A percentile compares a stretch with the other conserved stretches of the same genome.
Conservation (phyloP, 1,140 invertebrate species). For the Penaeus chinensis region DNA sequence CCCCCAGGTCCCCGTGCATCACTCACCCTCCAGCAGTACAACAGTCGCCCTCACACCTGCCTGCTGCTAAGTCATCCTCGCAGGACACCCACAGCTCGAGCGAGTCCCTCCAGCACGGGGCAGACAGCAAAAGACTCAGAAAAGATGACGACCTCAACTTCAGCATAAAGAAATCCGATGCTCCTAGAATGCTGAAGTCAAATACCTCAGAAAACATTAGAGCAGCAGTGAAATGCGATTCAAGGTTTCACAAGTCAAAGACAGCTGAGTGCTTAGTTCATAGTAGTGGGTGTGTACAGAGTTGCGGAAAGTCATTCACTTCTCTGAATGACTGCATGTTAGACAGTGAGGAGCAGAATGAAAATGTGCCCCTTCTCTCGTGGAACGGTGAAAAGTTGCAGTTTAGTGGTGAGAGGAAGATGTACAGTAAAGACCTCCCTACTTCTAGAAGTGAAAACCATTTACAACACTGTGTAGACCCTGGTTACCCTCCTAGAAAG, state of each 20-base stretch:
- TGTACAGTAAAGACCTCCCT: slow-evolving; percentile 62
- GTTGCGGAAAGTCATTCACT: slow-evolving; percentile 49
- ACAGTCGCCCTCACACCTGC: slow-evolving; percentile 32
- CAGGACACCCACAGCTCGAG: slow-evolving; percentile 57
- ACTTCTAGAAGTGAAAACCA: slow-evolving; percentile 63
- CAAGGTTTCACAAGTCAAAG: slow-evolving; percentile 62
- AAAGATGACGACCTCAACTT: slow-evolving; percentile 54
- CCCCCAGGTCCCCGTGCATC: slow-evolving; percentile 53
- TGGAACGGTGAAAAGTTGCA: slow-evolving; percentile 53
- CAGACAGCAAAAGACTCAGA: slow-evolving; percentile 62
- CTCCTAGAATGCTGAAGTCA: slow-evolving; percentile 61
- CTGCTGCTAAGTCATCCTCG: slow-evolving; percentile 35
- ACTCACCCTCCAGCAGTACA: slow-evolving; percentile 42
- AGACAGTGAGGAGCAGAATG: slow-evolving; percentile 54
- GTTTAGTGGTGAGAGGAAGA: slow-evolving; percentile 52
- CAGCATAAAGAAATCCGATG: slow-evolving; percentile 52
- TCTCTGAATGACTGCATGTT: slow-evolving; percentile 48
- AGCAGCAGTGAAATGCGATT: slow-evolving; percentile 53
- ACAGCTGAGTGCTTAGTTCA: slow-evolving; percentile 60
- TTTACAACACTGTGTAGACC: slow-evolving; percentile 58
- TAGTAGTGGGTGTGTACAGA: slow-evolving; percentile 50
- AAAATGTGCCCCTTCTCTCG: slow-evolving; percentile 52
- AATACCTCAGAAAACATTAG: slow-evolving; percentile 63
- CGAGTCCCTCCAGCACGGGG: slow-evolving; percentile 55
- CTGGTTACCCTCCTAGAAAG: slow-evolving; percentile 60